Base-by-base conservation (phyloP, 2,888 invertebrate species). In the Portevinia maculata region DNA sequence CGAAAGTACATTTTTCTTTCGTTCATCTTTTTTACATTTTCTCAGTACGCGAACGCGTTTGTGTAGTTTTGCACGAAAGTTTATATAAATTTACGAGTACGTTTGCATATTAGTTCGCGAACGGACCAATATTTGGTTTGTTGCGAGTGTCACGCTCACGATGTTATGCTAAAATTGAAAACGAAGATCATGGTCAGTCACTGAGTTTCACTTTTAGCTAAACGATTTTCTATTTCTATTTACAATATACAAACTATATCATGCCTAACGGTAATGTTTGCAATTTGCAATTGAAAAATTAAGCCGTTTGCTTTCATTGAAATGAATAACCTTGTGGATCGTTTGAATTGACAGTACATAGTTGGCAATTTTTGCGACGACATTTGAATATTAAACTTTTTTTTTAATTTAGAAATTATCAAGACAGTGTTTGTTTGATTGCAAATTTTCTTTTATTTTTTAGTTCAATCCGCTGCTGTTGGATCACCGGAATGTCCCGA, bases 401-500 rank as follows among this genome's bases (percentile, higher is more conserved):
- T 44, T 1, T 44, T 64, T 24, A 37, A 37, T 60, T 52, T 65
- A 64, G 39, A 62, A 52, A 59, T 52, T 28, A 55, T 24, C 44
- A 39, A 64, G 57, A 11, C 13, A 48, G 71, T 21, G 21, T 46
- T 48, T 11, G 24, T 32, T 32, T 78, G 28, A 24, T 67, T 37
- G 46, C 3, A 24, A 28, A 15, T 62, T 67, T 34, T 48, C 65
- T 70, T 73, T 71, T 34, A 67, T 79, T 88, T 85, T 92, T 69
- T 91, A 94, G 94, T 91, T 57, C 91, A 93, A 70, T 93, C 93
- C 11, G 90, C 94, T 37, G 92, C 94, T 55, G 92, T 94, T 83
- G 92, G 93, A 84, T 93, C 94, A 1, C 95, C 96, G 4, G 92
- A 93, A 28, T 97, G 97, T 88, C 97, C 97, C 0, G 96, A 97